Conservation (phyloP, 92 coral and sea anemone species). For the Bergia sp. region DNA sequence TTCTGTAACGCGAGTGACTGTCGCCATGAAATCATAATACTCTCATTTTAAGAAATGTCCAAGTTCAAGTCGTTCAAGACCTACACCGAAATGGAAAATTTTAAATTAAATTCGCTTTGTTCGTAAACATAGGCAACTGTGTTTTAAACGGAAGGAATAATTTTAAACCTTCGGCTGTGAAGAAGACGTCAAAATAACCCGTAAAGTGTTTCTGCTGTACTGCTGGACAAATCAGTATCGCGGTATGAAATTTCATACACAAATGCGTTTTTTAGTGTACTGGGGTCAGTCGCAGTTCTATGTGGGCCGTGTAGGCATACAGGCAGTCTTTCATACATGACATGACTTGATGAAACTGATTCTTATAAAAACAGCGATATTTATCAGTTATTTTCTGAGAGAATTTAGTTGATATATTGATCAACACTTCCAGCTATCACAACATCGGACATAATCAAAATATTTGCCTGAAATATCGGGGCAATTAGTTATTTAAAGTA, state of each 20-base stretch:
- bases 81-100: neutral
- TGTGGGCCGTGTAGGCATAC: neutral
- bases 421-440: slow-evolving; percentile 35
- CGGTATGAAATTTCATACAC: slow-evolving; percentile 49
- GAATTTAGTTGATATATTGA: neutral
- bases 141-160: neutral
- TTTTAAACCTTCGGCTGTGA: no score
- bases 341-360: neutral
- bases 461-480: neutral
- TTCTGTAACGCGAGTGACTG: slow-evolving; percentile 48
- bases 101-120: neutral
- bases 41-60: neutral
- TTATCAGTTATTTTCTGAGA: neutral
- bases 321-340: neutral
- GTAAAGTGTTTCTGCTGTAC: neutral
- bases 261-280: neutral
- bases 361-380: neutral
- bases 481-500: neutral
- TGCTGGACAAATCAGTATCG: neutral
- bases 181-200: neutral
- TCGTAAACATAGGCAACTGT: no score
- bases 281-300: slow-evolving; percentile 8
- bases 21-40: slow-evolving; percentile 32
- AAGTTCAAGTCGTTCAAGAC: neutral
- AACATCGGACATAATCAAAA: slow-evolving; percentile 38